Base-by-base conservation (phyloP, 2,888 invertebrate genomes). In the Frankliniella intonsa region DNA sequence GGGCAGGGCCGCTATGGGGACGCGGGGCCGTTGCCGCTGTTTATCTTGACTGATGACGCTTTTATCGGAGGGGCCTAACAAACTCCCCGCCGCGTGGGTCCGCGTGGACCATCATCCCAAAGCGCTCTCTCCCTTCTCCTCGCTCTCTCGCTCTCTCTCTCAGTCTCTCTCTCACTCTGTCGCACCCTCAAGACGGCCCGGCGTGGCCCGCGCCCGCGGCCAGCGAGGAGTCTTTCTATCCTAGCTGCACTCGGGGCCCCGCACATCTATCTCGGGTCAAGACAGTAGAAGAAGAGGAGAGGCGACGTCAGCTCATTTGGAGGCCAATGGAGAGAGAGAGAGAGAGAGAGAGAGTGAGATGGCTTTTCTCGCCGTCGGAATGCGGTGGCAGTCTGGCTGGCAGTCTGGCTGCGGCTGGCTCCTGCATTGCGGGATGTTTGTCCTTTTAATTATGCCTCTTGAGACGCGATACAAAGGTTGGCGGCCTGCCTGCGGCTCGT, bases 11-110 rank as follows among this genome's bases (percentile, higher is more conserved):
- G n/a, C n/a, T n/a, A n/a, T n/a, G n/a, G 38, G 38, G 38, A 38
- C 3, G 38, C 2, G 38, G 38, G 38, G 38, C 14, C 55, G 55
- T 5, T 55, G 55, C n/a, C 69, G 19, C 69, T 25, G 11, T 76
- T 76, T 76, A 76, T 76, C 69, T 76, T 76, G 69, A 76, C 69
- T 76, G 69, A 76, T 76, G 69, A 76, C 69, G 69, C 69, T 76
- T 76, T 76, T 76, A 76, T 76, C 69, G 69, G 22, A 76, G 69
- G 2, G 22, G 62, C 25, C 69, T 22, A 9, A 8, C 69, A 9
- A 25, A 12, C 69, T 12, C 55, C 17, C 17, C 55, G 55, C 19
- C 55, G 5, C 55, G 55, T 0, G 10, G 38, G 38, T 2, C 38
- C 38, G 38, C 38, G 38, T 38, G 38, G 38, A 38, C 38, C 38